Conservation (phyloP, 2,797 vertebrate species). For the Crenuchus spilurus region DNA sequence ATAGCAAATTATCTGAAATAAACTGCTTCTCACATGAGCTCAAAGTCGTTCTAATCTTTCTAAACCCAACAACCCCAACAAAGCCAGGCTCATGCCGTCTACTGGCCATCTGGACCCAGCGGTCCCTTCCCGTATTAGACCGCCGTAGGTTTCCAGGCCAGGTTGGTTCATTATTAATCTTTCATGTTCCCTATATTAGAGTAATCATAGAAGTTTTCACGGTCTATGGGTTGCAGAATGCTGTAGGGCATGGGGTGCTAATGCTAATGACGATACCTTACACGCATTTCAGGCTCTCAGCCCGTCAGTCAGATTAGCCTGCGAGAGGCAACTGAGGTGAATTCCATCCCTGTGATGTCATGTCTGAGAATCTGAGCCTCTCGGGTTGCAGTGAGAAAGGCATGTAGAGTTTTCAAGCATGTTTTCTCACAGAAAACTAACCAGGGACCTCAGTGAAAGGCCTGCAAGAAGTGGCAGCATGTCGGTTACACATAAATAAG, state of each 20-base stretch:
- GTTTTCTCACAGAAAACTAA: not conserved
- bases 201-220: not conserved
- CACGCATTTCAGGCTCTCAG: not conserved
- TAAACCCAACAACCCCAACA: too few relatives aligned
- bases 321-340: not conserved
- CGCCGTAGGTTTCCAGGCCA: not conserved
- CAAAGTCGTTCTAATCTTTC: too few relatives aligned
- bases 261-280: not conserved
- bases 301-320: not conserved
- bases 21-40: too few relatives aligned
- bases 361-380: slow-evolving; percentile 17
- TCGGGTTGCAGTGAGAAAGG: slow-evolving; percentile 15
- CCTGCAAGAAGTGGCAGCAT: not conserved
- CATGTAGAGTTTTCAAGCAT: not conserved
- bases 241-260: not conserved
- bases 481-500: not conserved
- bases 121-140: not conserved
- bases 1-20: too few relatives aligned
- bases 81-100: not conserved
- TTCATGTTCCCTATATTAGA: not conserved
- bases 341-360: slow-evolving; percentile 41
- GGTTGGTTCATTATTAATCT: slow-evolving; percentile 8
- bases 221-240: not conserved
- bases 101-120: not conserved
- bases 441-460: not conserved